A percentile compares a stretch with the other conserved stretches of the same genome.
These are phyloP conservation scores for Eriosoma lanigerum DNA, from an alignment of 1,140 invertebrate species.

Conservation along the genomic window DNA sequence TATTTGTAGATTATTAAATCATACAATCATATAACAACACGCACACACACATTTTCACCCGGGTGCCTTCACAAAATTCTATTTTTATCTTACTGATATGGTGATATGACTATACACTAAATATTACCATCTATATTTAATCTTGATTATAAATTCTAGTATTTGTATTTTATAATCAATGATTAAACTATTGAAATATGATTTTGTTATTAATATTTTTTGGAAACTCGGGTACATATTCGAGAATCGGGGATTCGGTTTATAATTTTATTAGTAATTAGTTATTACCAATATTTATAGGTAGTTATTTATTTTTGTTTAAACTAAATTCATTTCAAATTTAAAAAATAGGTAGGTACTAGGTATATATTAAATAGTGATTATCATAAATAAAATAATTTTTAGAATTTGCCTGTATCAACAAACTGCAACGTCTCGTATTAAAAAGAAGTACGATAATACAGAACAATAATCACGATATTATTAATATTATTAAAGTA, in stretches of 20 bases:
- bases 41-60: neutral
- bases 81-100: constrained; percentile 1
- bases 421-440: neutral
- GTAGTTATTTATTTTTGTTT: neutral
- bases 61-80: neutral
- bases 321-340: neutral
- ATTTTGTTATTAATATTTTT: neutral
- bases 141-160: constrained; percentile 9
- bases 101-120: neutral
- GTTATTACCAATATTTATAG: neutral
- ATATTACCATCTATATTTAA: neutral
- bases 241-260: neutral
- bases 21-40: neutral
- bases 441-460: constrained; percentile 5
- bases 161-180: neutral
- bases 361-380: too few relatives aligned
- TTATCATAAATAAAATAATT: neutral
- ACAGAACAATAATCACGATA: neutral
- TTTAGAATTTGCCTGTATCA: neutral
- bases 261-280: neutral
- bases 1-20: neutral
- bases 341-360: neutral
- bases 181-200: neutral
- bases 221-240: neutral
- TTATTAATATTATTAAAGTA: too few relatives aligned